These are phyloP conservation scores for Halictus quadricinctus DNA, from an alignment of 2,888 invertebrate species.

Conservation along the genomic window DNA sequence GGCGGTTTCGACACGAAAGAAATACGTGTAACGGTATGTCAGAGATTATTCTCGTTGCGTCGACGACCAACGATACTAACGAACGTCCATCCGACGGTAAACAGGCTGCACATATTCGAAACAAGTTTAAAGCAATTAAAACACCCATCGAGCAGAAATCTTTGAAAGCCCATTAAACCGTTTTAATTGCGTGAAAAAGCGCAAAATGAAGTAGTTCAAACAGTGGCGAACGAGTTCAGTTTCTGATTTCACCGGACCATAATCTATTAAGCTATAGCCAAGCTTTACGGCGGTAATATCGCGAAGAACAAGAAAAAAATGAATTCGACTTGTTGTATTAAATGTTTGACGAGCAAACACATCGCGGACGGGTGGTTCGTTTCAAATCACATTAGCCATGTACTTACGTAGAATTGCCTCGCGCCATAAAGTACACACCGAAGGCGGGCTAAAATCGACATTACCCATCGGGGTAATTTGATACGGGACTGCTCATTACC, in stretches of 20 bases:
- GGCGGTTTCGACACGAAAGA: background rate
- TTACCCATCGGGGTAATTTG: background rate
- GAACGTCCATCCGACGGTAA: background rate
- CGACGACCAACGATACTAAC: background rate
- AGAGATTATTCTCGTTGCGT: background rate
- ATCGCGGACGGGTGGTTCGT: background rate
- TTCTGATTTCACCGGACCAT: too few relatives aligned
- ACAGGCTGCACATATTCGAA: too few relatives aligned
- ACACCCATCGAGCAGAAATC: too few relatives aligned
- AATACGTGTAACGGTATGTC: background rate
- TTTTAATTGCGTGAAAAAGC: too few relatives aligned
- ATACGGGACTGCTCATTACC: conserved; percentile 2
- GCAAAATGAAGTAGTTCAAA: too few relatives aligned
- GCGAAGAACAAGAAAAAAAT: background rate
- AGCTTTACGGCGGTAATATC: background rate
- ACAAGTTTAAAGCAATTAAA: too few relatives aligned
- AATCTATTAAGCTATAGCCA: background rate
- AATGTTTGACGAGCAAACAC: conserved; percentile 1
- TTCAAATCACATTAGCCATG: background rate
- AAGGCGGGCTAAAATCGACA: background rate
- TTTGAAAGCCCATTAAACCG: too few relatives aligned
- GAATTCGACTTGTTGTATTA: background rate
- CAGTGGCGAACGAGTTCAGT: too few relatives aligned
- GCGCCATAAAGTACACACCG: background rate
- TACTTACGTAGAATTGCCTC: background rate